phyloP scores from a whole-genome alignment of 92 coral and sea anemone species.

The Chrysogorgia sp. region DNA sequence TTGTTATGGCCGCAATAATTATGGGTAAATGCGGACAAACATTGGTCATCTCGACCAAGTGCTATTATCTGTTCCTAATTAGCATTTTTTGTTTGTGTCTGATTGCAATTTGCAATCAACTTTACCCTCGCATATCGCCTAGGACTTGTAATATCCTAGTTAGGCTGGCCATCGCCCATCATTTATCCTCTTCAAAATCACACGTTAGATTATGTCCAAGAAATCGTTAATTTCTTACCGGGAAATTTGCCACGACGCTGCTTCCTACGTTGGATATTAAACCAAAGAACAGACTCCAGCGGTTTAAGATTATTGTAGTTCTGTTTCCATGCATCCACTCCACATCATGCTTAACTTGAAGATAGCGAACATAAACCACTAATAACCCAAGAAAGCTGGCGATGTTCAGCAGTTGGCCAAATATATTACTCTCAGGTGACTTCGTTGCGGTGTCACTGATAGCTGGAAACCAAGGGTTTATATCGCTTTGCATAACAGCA shows the following conservation, averaged over 20 bases:
- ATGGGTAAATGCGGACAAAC: too few relatives aligned
- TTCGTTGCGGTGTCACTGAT: constrained; percentile 69
- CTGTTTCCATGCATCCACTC: constrained; percentile 84
- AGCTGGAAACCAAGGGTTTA: constrained; percentile 77
- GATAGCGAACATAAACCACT: constrained; percentile 68
- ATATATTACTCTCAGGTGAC: constrained; percentile 80
- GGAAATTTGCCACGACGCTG: constrained; percentile 84
- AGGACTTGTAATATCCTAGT: too few relatives aligned
- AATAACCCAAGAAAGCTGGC: constrained; percentile 64
- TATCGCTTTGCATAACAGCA: constrained; percentile 54
- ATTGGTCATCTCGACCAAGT: too few relatives aligned
- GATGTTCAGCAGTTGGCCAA: constrained; percentile 75
- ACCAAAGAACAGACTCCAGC: constrained; percentile 66
- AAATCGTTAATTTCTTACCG: too few relatives aligned
- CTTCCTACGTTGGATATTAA: constrained; percentile 69
- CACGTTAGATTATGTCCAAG: too few relatives aligned
- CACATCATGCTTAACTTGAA: constrained; percentile 86
- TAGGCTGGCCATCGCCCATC: too few relatives aligned
- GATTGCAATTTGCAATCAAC: too few relatives aligned
- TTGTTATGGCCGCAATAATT: too few relatives aligned
- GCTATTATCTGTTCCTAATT: too few relatives aligned
- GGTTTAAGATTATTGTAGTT: constrained; percentile 67
- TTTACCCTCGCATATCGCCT: too few relatives aligned
- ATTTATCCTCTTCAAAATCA: too few relatives aligned
- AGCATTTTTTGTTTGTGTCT: too few relatives aligned